These are phyloP conservation scores for Dendroctonus valens DNA, from an alignment of 1,140 invertebrate species.

Conservation along the genomic window DNA sequence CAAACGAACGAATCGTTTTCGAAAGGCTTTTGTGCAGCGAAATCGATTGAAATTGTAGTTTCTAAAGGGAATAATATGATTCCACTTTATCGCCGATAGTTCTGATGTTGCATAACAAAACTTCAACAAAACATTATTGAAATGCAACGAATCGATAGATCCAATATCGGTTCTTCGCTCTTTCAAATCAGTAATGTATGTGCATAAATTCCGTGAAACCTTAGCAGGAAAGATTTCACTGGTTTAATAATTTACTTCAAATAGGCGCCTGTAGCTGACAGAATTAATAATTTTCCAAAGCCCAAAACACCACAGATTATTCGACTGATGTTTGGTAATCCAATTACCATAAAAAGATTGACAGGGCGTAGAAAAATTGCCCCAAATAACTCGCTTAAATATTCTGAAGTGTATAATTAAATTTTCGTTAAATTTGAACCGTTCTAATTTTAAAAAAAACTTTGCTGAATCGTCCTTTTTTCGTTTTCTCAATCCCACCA, in stretches of 20 bases:
- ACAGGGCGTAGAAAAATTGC: background rate
- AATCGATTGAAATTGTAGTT: no score
- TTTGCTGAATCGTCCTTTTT: no score
- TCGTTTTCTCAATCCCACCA: no score
- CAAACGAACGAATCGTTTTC: no score
- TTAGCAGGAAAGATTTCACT: constrained; percentile 10
- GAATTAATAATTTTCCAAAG: constrained; percentile 15
- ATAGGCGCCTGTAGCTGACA: constrained; percentile 18
- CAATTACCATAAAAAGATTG: constrained; percentile 16
- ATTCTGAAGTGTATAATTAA: background rate
- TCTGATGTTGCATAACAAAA: background rate
- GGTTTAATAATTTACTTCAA: constrained; percentile 19
- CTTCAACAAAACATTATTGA: background rate
- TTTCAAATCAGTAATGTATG: constrained; percentile 18
- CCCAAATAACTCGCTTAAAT: background rate
- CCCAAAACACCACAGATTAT: constrained; percentile 14
- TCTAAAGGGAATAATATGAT: no score
- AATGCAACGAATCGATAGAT: background rate
- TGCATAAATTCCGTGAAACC: constrained; percentile 9
- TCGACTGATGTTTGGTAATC: constrained; percentile 5
- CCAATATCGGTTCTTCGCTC: constrained; percentile 4
- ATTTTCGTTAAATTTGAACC: background rate
- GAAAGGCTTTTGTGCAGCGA: no score
- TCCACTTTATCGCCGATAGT: background rate
- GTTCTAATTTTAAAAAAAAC: no score